Conservation (phyloP, 2,888 invertebrate genomes). For the Thalpophila matura region DNA sequence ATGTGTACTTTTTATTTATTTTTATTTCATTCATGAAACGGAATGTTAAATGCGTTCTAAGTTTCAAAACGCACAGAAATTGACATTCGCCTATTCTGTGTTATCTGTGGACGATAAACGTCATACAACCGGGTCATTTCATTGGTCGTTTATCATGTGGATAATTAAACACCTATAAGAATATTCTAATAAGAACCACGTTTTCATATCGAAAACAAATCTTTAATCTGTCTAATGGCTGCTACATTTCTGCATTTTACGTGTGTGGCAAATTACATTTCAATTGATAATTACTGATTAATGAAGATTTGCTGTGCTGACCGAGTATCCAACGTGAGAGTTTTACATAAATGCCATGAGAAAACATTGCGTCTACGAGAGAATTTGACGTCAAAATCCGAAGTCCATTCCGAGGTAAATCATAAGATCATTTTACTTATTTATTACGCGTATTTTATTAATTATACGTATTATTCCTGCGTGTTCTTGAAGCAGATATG, state of each 20-base stretch:
- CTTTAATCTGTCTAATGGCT: constrained; percentile 73
- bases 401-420: constrained; percentile 74
- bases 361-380: constrained; percentile 26
- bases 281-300: constrained; percentile 37
- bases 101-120: constrained; percentile 14
- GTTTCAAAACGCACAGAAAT: constrained; percentile 21
- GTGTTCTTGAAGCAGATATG: constrained; percentile 42
- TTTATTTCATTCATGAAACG: constrained; percentile 18
- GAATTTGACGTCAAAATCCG: constrained; percentile 57
- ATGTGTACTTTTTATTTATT: too few relatives aligned
- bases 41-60: constrained; percentile 41
- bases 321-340: constrained; percentile 30
- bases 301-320: constrained; percentile 38
- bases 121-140: constrained; percentile 24
- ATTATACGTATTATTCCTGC: constrained; percentile 67
- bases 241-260: constrained; percentile 71
- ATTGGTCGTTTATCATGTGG: constrained; percentile 5
- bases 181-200: constrained; percentile 39
- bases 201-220: constrained; percentile 66
- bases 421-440: constrained; percentile 68
- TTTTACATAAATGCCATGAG: constrained; percentile 30
- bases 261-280: constrained; percentile 71
- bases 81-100: not conserved
- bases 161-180: constrained; percentile 44
- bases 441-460: constrained; percentile 68